Base-by-base conservation (phyloP, 2,888 invertebrate species). In the Hemithea aestivaria region DNA sequence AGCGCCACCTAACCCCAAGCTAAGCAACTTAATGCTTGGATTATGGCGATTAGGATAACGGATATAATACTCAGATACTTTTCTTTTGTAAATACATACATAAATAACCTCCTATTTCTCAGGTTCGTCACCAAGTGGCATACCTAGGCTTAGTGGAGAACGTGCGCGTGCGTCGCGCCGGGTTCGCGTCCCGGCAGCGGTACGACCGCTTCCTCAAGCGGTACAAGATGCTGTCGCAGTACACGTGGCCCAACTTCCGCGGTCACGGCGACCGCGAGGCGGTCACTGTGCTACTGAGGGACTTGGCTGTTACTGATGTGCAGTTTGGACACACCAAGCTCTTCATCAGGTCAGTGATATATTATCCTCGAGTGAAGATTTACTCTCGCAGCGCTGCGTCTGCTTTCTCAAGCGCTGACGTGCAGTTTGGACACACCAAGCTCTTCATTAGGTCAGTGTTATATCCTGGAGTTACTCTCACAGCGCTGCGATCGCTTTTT, bases 241-340 rank as follows among this genome's bases (percentile, higher is more conserved):
- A 93, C 77, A 99, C 98, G 1, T 99, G 99, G 99, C 99, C 99
- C 21, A 98, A 97, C 84, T 98, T 94, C 88, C 91, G 93, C 40
- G 91, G 92, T 2, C 92, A 91, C 34, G 87, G 81, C 34, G 93
- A 94, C 53, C 91, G 90, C 62, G 96, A 97, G 48, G 98, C 96
- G 1, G 95, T 95, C 2, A 89, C 92, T 66, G 93, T 94, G 45
- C 91, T 99, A 45, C 90, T 98, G 53, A 90, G 94, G 30, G 95
- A 96, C 54, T 90, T 93, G 59, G 90, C 91, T 23, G 74, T 90
- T 1, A 83, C 92, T 21, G 98, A 99, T 67, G 97, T 97, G 10
- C 95, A 95, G 73, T 98, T 94, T 66, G 99, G 99, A 7, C 94
- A 95, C 62, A 98, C 97, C 1, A 99, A 99, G 83, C 90, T 99